These are phyloP conservation scores for Peromyscus californicus DNA, from an alignment of 2,113 vertebrate genomes.

Conservation along the genomic window DNA sequence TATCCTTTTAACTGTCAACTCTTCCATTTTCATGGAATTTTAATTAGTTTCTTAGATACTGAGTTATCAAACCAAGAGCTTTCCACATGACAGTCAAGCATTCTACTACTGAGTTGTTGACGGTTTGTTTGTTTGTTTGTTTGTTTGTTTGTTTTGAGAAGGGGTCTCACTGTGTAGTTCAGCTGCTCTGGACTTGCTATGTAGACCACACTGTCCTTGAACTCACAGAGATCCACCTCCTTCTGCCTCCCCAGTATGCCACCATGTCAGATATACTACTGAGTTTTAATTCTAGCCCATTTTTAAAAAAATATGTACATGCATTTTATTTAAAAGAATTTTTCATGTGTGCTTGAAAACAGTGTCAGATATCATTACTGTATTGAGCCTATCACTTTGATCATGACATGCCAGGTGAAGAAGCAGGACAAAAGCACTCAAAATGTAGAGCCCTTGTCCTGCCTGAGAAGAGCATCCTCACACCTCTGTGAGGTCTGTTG, in stretches of 20 bases:
- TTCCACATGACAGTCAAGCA: not conserved
- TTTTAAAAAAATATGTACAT: not conserved
- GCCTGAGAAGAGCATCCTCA: not conserved
- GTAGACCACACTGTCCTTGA: not conserved
- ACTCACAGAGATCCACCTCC: not conserved
- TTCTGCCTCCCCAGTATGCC: not conserved
- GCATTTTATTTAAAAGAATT: not conserved
- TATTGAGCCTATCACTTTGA: not conserved
- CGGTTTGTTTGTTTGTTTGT: not conserved
- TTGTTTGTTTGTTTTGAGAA: not conserved
- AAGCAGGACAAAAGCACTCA: not conserved
- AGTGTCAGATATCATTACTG: not conserved
- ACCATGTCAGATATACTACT: not conserved
- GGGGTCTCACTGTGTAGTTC: not conserved
- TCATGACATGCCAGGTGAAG: not conserved
- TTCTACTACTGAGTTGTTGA: not conserved
- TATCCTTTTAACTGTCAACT: conserved; percentile 3
- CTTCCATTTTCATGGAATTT: not conserved
- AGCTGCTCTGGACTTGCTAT: not conserved
- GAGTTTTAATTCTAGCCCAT: not conserved
- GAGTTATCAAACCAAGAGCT: not conserved
- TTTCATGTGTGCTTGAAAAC: conserved; percentile 12
- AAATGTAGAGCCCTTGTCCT: not conserved
- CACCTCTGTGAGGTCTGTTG: not conserved
- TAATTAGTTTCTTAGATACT: not conserved